These are phyloP conservation scores for Lagocephalus sceleratus DNA, from an alignment of 2,797 vertebrate genomes.

Conservation along the genomic window DNA sequence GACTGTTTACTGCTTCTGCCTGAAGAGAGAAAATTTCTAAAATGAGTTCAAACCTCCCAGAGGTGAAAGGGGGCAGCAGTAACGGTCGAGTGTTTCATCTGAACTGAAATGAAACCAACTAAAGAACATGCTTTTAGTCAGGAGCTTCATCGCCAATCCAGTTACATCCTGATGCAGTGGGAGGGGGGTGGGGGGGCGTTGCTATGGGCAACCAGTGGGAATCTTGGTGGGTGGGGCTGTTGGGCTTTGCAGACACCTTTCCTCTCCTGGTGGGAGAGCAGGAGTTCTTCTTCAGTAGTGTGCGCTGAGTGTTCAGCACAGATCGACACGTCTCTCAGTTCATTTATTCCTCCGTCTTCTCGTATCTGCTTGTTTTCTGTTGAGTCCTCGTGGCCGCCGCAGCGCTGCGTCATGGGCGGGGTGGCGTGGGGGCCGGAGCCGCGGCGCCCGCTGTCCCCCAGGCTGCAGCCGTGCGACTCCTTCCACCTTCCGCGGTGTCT, in stretches of 20 bases:
- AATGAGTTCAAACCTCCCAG: slow-evolving; percentile 11
- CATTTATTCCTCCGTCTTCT: slow-evolving; percentile 39
- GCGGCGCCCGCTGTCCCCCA: slow-evolving; percentile 38
- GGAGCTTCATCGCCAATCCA: slow-evolving; percentile 32
- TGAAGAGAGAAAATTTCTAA: background rate
- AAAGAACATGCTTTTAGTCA: slow-evolving; percentile 16
- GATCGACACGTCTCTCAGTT: slow-evolving; percentile 50
- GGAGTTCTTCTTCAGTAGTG: slow-evolving; percentile 66
- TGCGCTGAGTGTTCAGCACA: slow-evolving; percentile 45
- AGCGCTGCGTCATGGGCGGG: slow-evolving; percentile 62
- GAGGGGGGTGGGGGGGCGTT: slow-evolving; percentile 5
- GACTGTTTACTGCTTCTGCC: slow-evolving; percentile 16
- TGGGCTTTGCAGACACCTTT: slow-evolving; percentile 50
- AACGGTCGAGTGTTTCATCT: slow-evolving; percentile 30
- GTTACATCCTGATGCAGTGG: slow-evolving; percentile 48
- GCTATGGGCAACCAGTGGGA: slow-evolving; percentile 25
- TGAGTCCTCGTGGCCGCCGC: slow-evolving; percentile 48
- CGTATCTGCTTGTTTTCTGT: slow-evolving; percentile 32
- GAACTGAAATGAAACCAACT: slow-evolving; percentile 48
- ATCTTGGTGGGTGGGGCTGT: slow-evolving; percentile 38
- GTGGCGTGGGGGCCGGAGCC: slow-evolving; percentile 59
- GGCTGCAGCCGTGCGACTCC: slow-evolving; percentile 41
- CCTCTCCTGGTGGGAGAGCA: slow-evolving; percentile 63
- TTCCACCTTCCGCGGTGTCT: slow-evolving; percentile 57
- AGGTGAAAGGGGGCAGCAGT: slow-evolving; percentile 2